These are phyloP conservation scores for Anarsia innoxiella DNA, from an alignment of 2,888 invertebrate species.

Conservation along the genomic window DNA sequence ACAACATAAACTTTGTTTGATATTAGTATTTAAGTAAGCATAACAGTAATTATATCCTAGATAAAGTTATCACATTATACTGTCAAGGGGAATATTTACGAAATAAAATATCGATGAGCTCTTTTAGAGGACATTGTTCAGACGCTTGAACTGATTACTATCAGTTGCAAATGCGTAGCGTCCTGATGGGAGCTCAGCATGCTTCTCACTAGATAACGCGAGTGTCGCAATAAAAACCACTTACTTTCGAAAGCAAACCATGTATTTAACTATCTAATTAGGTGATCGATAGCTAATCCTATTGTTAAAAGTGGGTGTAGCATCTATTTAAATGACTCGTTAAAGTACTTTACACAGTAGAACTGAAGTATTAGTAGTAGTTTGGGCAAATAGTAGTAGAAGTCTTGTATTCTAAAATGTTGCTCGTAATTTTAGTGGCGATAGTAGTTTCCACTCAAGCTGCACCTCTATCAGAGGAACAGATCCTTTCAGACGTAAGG, in stretches of 20 bases:
- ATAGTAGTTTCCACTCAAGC: constrained; percentile 23
- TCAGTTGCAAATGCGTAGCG: neutral
- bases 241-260: constrained; percentile 33
- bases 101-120: neutral
- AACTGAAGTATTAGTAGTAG: neutral
- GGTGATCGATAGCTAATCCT: constrained; percentile 44
- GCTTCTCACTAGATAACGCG: constrained; percentile 37
- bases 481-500: constrained; percentile 15
- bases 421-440: constrained; percentile 7
- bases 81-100: constrained; percentile 6
- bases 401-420: no score
- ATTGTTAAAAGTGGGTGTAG: constrained; percentile 24
- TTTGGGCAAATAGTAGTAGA: neutral
- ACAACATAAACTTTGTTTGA: constrained; percentile 42
- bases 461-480: constrained; percentile 29
- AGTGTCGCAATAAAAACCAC: constrained; percentile 34
- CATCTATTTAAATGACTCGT: constrained; percentile 20
- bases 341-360: neutral
- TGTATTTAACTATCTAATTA: constrained; percentile 49
- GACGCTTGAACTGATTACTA: no score
- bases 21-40: neutral
- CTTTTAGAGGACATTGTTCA: constrained; percentile 3
- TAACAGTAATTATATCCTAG: neutral
- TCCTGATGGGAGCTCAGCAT: constrained; percentile 30
- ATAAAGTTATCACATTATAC: no score